Conservation (phyloP, 1,140 invertebrate genomes). For the Drosophila paulistorum region DNA sequence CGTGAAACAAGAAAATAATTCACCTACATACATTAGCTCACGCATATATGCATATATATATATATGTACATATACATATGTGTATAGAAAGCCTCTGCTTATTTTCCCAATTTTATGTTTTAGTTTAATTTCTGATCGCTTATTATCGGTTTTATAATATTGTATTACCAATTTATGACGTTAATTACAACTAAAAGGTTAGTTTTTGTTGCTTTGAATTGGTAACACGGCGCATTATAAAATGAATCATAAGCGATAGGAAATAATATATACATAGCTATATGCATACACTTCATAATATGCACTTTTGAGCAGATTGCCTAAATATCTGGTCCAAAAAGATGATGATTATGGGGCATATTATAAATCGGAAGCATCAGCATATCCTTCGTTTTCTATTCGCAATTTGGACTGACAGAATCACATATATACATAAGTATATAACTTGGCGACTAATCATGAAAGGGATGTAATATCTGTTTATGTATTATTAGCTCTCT, state of each 20-base stretch:
- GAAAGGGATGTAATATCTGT: too few relatives aligned
- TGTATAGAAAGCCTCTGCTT: background rate
- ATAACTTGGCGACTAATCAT: background rate
- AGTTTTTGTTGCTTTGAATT: background rate
- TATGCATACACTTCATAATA: constrained; percentile 1
- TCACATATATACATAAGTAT: background rate
- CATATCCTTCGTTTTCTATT: too few relatives aligned
- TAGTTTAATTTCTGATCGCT: constrained; percentile 2
- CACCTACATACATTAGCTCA: background rate
- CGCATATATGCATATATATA: background rate
- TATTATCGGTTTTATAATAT: background rate
- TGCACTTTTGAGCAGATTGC: background rate
- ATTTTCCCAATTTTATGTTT: constrained; percentile 2
- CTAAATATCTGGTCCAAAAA: too few relatives aligned
- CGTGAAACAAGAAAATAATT: constrained; percentile 6
- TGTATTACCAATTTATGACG: background rate
- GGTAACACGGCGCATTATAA: background rate
- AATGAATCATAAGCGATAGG: constrained; percentile 5
- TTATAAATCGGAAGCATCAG: too few relatives aligned
- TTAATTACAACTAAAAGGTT: background rate
- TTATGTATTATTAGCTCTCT: too few relatives aligned
- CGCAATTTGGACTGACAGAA: background rate
- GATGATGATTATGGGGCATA: background rate
- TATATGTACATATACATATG: background rate
- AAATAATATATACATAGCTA: background rate